Conservation (phyloP, 2,797 vertebrate species). For the Rhinichthys osculus region DNA sequence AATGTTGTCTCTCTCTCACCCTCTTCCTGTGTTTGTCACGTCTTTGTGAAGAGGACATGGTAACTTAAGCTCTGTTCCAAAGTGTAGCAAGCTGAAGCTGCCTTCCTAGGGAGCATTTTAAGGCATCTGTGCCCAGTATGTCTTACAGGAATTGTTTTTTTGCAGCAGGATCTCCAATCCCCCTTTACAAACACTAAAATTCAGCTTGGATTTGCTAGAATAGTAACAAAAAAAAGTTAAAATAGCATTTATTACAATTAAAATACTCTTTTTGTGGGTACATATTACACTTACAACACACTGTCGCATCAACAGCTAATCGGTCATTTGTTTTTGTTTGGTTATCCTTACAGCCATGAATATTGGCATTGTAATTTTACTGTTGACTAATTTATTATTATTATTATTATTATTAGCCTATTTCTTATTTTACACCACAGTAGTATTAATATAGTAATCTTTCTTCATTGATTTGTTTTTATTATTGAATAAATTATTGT, state of each 20-base stretch:
- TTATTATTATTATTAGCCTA: not conserved
- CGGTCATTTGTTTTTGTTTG: too few species aligned
- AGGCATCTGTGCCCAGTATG: not conserved
- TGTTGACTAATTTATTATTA: not conserved
- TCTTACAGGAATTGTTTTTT: not conserved
- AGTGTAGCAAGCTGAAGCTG: not conserved
- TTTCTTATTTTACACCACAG: not conserved
- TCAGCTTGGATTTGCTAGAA: not conserved
- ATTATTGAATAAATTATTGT: not conserved
- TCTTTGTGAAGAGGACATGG: conserved; percentile 10
- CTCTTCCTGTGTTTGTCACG: conserved; percentile 25
- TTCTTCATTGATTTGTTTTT: not conserved
- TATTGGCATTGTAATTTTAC: not conserved
- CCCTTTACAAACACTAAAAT: not conserved
- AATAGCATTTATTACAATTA: not conserved
- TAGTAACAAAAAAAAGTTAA: not conserved
- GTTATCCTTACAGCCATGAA: too few species aligned
- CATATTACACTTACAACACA: not conserved
- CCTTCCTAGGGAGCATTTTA: not conserved
- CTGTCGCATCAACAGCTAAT: too few species aligned
- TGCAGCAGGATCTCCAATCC: not conserved
- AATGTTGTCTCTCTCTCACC: not conserved
- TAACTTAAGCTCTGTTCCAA: not conserved
- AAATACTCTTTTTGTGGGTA: not conserved
- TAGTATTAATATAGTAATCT: not conserved